A percentile compares a stretch with the other conserved stretches of the same genome.
These are phyloP conservation scores for Bimastos eiseni DNA, from an alignment of 2,888 invertebrate genomes.

Conservation along the genomic window DNA sequence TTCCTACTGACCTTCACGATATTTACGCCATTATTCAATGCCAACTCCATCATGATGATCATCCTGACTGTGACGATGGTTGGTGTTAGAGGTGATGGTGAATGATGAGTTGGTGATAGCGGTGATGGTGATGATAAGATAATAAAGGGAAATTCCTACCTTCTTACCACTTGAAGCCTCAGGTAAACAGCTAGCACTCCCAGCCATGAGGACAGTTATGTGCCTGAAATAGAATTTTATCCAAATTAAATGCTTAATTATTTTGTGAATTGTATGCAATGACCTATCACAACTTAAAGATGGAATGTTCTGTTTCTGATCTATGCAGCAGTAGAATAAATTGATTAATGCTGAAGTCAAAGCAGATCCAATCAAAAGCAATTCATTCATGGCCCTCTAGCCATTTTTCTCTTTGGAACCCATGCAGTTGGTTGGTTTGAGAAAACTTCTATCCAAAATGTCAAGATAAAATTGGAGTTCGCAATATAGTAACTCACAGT, in stretches of 20 bases:
- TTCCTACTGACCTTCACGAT: too few species aligned
- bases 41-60: conserved; percentile 8
- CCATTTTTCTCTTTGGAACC: background rate
- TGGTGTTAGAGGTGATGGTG: conserved; percentile 7
- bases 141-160: background rate
- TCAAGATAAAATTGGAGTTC: too few species aligned
- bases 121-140: background rate
- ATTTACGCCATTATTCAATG: too few species aligned
- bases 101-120: background rate
- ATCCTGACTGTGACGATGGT: background rate
- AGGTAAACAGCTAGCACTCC: background rate
- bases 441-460: too few species aligned
- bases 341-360: background rate
- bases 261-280: background rate
- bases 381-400: background rate
- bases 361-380: background rate
- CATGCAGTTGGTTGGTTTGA: too few species aligned
- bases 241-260: background rate
- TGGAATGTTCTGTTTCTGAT: conserved; percentile 9
- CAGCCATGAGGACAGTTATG: background rate
- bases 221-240: background rate
- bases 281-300: background rate
- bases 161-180: background rate
- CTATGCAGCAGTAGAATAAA: background rate
- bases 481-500: too few species aligned